Percentiles rank a stretch among this genome's conserved stretches.
These are phyloP conservation scores for Gymnoscelis rufifasciata DNA, from an alignment of 2,888 invertebrate species.

Conservation along the genomic window DNA sequence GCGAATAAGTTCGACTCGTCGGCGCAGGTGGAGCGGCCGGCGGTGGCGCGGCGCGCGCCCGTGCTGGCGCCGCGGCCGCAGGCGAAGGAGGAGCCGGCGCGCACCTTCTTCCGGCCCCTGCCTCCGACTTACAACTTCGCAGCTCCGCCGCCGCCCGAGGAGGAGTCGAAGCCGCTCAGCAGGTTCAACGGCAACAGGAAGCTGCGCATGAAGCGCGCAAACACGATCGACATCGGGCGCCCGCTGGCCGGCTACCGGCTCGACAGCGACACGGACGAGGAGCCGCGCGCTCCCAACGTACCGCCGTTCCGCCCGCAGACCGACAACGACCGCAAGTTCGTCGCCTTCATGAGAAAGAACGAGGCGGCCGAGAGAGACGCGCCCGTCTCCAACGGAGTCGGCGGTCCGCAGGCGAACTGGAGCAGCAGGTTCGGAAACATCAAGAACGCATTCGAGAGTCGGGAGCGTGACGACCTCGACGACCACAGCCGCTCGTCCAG, in stretches of 20 bases:
- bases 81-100: constrained; percentile 43
- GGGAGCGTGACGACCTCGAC: constrained; percentile 53
- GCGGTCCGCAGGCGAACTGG: constrained; percentile 81
- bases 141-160: constrained; percentile 53
- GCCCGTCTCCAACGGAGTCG: constrained; percentile 8
- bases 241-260: constrained; percentile 78
- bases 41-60: constrained; percentile 31
- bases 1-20: constrained; percentile 64
- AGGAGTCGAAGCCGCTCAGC: constrained; percentile 56
- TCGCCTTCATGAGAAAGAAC: constrained; percentile 89
- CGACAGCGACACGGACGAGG: constrained; percentile 72
- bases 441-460: constrained; percentile 88
- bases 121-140: constrained; percentile 70
- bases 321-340: constrained; percentile 90
- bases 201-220: constrained; percentile 90
- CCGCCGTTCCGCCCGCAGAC: constrained; percentile 89
- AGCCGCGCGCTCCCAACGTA: constrained; percentile 62
- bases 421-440: constrained; percentile 90
- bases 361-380: constrained; percentile 53
- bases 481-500: constrained; percentile 64
- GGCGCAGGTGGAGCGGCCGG: constrained; percentile 41
- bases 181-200: constrained; percentile 82
- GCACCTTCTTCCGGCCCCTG: constrained; percentile 57
- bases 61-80: constrained; percentile 33
- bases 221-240: constrained; percentile 93